A percentile compares a stretch with the other conserved stretches of the same genome.
Conservation (phyloP, 1,140 invertebrate genomes). For the Phocides pigmalion region DNA sequence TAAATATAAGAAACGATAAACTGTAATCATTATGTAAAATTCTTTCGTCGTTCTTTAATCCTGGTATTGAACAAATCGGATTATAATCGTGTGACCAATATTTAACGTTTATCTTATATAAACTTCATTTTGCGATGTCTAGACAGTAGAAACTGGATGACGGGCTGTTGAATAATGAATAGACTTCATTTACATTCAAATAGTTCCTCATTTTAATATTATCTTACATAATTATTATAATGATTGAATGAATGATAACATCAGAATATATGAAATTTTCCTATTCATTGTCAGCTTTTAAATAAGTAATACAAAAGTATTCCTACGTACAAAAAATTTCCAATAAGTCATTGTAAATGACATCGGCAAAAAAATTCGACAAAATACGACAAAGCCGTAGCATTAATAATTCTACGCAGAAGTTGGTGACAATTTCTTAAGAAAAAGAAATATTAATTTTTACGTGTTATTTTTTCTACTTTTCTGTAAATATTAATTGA, state of each 20-base stretch:
- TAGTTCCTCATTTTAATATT: not conserved
- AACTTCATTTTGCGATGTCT: not conserved
- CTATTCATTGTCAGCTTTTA: not conserved
- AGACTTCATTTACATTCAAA: conserved; percentile 14
- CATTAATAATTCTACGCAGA: conserved; percentile 3
- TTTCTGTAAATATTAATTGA: too few species aligned
- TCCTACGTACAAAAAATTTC: not conserved
- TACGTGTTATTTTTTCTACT: too few species aligned
- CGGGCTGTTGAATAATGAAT: conserved; percentile 6
- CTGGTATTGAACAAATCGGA: too few species aligned
- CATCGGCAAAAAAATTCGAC: not conserved
- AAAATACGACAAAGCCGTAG: not conserved
- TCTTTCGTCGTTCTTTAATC: too few species aligned
- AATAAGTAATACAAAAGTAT: not conserved
- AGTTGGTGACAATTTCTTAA: not conserved
- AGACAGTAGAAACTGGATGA: not conserved
- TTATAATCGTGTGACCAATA: not conserved
- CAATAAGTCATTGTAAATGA: not conserved
- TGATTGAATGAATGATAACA: not conserved
- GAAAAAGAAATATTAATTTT: too few species aligned
- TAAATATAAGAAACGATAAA: too few species aligned
- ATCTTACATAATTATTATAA: not conserved
- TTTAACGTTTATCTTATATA: not conserved
- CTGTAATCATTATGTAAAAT: too few species aligned
- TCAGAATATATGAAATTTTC: not conserved